Base-by-base conservation (phyloP, 64 coral and sea anemone genomes). In the Montipora capricornis region DNA sequence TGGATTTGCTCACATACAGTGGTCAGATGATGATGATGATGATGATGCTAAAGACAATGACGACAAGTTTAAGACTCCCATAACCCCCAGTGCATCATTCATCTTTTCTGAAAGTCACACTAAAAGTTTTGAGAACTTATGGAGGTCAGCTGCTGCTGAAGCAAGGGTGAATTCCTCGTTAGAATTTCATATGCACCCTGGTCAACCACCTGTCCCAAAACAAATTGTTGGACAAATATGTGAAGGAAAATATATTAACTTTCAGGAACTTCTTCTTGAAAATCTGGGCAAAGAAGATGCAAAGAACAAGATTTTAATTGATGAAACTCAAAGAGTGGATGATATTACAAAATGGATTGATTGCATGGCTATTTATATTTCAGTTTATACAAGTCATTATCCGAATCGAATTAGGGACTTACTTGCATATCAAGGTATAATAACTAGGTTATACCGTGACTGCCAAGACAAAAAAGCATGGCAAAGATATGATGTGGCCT, bases 401-500 rank as follows among this genome's bases (percentile, higher is more conserved):
- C 74, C 80, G 0, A 88, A 96, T 68, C 77, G 95, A 81, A 73
- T 99, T 0, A 53, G 70, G 78, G 95, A 96, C 87, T 87, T 99
- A 17, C 57, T 99, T 29, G 92, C 91, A 20, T 99, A 96, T 89
- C 95, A 96, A 45, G 94, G 95, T n/a, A 93, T 91, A 60, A 92
- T 99, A 83, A 90, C 93, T 45, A 82, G 90, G 87, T 91, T 99
- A 49, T 96, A 91, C 62, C 92, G 95, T 68, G 95, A 96, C 84
- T 94, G 97, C 74, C 88, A 93, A 80, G 97, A 99, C 70, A 95
- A 94, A 51, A 94, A 82, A 80, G 95, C 97, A 14, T 99, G 97
- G 97, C 92, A 96, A 92, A 83, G 97, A 59, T 99, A 99, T 89
- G 97, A 99, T 84, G 95, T 96, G 67, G 97, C 95, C 60, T 99